phyloP scores from a whole-genome alignment of 2,888 invertebrate species.

The Hofmannophila pseudospretella region DNA sequence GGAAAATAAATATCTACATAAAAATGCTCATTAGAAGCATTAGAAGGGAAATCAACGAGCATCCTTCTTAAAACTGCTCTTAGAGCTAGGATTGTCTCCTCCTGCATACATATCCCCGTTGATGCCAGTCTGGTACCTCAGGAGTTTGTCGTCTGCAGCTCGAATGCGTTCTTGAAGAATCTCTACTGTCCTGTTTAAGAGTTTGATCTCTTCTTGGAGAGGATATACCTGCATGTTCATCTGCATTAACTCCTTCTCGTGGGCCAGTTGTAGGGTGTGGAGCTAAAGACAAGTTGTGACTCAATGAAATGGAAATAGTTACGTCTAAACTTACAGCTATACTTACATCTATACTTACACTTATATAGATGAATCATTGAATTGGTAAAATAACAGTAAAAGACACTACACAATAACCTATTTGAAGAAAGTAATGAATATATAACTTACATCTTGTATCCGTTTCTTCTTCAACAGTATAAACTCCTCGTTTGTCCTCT shows the following conservation, averaged over 20 bases:
- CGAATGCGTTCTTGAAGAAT: constrained; percentile 59
- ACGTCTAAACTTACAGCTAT: no score
- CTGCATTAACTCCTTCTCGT: constrained; percentile 83
- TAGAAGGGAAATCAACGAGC: constrained; percentile 30
- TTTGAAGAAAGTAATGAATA: constrained; percentile 1
- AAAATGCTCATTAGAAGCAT: no score
- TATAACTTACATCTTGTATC: constrained; percentile 84
- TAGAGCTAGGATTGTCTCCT: constrained; percentile 42
- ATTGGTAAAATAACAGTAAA: no score
- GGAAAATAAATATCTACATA: no score
- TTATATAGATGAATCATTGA: no score
- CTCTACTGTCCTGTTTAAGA: constrained; percentile 77
- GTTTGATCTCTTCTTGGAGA: constrained; percentile 77
- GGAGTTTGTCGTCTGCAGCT: constrained; percentile 52
- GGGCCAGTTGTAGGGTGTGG: constrained; percentile 85
- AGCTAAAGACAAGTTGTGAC: constrained; percentile 69
- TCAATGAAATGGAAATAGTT: no score
- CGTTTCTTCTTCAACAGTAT: constrained; percentile 86
- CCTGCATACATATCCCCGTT: constrained; percentile 47
- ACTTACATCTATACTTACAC: no score
- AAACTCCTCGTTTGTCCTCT: constrained; percentile 85
- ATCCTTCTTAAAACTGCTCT: constrained; percentile 31
- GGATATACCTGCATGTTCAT: constrained; percentile 80
- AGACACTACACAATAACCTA: no score
- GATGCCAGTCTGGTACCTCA: constrained; percentile 44